Percentiles rank a stretch among this genome's conserved stretches.
phyloP scores from a whole-genome alignment of 2,888 invertebrate genomes.

The Harpalus rufipes region DNA sequence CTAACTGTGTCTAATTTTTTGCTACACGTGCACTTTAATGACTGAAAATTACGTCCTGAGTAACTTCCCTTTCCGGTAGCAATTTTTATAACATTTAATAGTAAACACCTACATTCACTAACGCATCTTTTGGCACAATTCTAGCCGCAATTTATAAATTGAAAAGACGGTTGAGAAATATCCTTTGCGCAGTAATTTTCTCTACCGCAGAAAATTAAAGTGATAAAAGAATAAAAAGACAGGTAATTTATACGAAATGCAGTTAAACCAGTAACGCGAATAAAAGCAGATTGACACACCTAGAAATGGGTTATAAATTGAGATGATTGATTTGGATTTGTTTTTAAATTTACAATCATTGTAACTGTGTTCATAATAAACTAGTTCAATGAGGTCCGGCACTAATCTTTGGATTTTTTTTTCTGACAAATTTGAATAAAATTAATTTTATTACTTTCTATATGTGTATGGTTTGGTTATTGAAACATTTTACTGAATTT shows the following conservation, averaged over 20 bases:
- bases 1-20: slow-evolving; percentile 41
- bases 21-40: slow-evolving; percentile 25
- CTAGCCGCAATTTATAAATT: slow-evolving; percentile 21
- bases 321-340: too few relatives aligned
- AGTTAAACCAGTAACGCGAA: background rate
- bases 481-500: too few relatives aligned
- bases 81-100: slow-evolving; percentile 46
- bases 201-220: background rate
- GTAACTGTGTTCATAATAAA: too few relatives aligned
- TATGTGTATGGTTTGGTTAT: too few relatives aligned
- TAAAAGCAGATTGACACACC: too few relatives aligned
- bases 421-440: too few relatives aligned
- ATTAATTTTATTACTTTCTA: too few relatives aligned
- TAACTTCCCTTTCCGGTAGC: slow-evolving; percentile 42
- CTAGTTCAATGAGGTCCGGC: too few relatives aligned
- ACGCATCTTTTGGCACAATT: slow-evolving; percentile 24
- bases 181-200: background rate
- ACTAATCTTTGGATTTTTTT: too few relatives aligned
- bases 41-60: slow-evolving; percentile 38
- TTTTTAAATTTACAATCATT: too few relatives aligned
- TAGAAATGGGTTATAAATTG: too few relatives aligned
- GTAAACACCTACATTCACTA: slow-evolving; percentile 41
- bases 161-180: background rate
- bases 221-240: too few relatives aligned
- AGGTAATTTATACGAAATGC: background rate